A percentile compares a stretch with the other conserved stretches of the same genome.
Conservation (phyloP, 2,888 invertebrate genomes). For the Athripsodes cinereus region DNA sequence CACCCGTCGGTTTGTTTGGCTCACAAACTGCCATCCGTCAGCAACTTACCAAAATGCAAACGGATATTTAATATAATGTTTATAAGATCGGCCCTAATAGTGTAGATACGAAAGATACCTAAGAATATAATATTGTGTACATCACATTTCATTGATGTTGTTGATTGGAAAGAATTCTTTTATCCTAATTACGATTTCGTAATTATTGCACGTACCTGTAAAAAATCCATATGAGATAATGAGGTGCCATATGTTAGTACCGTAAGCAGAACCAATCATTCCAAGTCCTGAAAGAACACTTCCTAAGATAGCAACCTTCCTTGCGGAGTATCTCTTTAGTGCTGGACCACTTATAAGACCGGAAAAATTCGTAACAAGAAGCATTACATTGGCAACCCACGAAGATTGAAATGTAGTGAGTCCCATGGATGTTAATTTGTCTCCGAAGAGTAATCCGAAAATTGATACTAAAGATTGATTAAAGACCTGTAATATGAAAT, state of each 20-base stretch:
- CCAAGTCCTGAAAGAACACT: constrained; percentile 41
- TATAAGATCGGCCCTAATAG: too few relatives aligned
- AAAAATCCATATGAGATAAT: constrained; percentile 44
- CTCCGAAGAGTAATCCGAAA: constrained; percentile 64
- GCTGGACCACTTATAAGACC: constrained; percentile 66
- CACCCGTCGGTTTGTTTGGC: too few relatives aligned
- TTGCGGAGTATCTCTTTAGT: constrained; percentile 46
- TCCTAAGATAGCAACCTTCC: constrained; percentile 43
- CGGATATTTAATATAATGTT: too few relatives aligned
- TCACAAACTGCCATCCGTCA: too few relatives aligned
- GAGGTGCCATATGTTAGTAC: constrained; percentile 43
- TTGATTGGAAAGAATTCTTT: too few relatives aligned
- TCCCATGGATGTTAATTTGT: constrained; percentile 56
- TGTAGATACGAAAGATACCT: too few relatives aligned
- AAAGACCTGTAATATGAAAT: constrained; percentile 48
- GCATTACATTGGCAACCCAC: constrained; percentile 60
- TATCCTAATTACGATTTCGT: too few relatives aligned
- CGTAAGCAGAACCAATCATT: constrained; percentile 44
- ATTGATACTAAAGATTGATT: constrained; percentile 66
- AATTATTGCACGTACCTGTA: constrained; percentile 37
- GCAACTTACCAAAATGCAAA: too few relatives aligned
- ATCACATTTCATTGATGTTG: too few relatives aligned
- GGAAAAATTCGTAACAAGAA: constrained; percentile 58
- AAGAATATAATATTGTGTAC: too few relatives aligned
- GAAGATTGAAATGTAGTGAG: constrained; percentile 61